Evolutionary conservation across 1,140 invertebrate genomes (phyloP), one percentile per base, ranked within the genome.

Genomic region (Cotesia typhae): DNA sequence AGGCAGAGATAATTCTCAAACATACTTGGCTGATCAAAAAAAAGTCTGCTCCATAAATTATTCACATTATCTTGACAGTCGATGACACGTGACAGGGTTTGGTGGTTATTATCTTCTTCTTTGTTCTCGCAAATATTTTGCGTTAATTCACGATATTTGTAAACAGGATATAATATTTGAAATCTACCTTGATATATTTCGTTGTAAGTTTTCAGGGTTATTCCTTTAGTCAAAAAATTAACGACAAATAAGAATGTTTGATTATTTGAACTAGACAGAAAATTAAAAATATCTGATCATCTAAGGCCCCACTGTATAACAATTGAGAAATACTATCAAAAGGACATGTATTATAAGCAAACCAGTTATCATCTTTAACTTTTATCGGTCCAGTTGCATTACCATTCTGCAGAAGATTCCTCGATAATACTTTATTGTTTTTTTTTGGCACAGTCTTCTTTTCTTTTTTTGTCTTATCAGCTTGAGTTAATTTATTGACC

Each of bases 31-130:
- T 55, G 7, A 12, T 55, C 53, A 4, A 7, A 12, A 55, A 2
- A 55, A 6, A 55, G 17, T 55, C 17, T 55, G n/a, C n/a, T 55
- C 53, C 53, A 55, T 55, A 55, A 55, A 55, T 12, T 55, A 12
- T 12, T 55, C 10, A 55, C 53, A 20, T 55, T 55, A 55, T 55
- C 53, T 4, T 10, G 12, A 3, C 53, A 55, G n/a, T 55, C n/a
- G 4, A 55, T 55, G 12, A 55, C 53, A 4, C 53, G 12, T 14
- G 53, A 55, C n/a, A 55, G 12, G n/a, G 17, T 10, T 55, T 55
- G n/a, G n/a, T n/a, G n/a, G n/a, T n/a, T n/a, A 4, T 1, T 4
- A 1, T 4, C n/a, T n/a, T n/a, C n/a, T n/a, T n/a, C 53, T 10
- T 6, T 4, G 5, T 55, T 55, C 38, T 55, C n/a, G 53, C n/a